A percentile compares a stretch with the other conserved stretches of the same genome.
Conservation (phyloP, 2,113 vertebrate genomes). For the Lampris incognitus region DNA sequence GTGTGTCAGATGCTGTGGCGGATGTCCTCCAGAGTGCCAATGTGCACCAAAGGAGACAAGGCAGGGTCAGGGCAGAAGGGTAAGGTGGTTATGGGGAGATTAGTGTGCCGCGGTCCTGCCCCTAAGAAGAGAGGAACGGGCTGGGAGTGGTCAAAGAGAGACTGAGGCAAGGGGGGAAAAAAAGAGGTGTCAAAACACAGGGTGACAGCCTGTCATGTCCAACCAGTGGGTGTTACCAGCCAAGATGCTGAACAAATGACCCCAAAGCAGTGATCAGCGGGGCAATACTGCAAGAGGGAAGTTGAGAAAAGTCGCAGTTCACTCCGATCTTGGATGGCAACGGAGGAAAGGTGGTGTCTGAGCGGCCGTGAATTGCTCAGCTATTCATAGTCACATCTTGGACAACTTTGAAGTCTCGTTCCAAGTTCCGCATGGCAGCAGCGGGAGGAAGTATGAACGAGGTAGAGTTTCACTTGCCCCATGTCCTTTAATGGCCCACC, state of each 20-base stretch:
- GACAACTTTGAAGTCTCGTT: conserved; percentile 60
- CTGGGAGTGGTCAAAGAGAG: conserved; percentile 7
- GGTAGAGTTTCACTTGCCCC: conserved; percentile 72
- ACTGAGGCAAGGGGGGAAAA: conserved; percentile 22
- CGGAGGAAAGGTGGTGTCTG: conserved; percentile 29
- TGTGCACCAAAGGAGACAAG: conserved; percentile 69
- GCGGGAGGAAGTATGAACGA: conserved; percentile 61
- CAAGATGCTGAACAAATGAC: conserved; percentile 20
- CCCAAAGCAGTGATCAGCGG: conserved; percentile 13
- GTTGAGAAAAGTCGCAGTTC: conserved; percentile 23
- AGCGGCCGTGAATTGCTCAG: conserved; percentile 27
- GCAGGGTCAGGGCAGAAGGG: conserved; percentile 68
- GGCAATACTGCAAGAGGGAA: conserved; percentile 19
- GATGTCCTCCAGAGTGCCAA: conserved; percentile 74
- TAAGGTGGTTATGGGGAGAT: conserved; percentile 60
- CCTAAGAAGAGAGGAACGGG: conserved; percentile 45
- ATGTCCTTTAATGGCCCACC: conserved; percentile 72
- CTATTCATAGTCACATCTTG: background rate
- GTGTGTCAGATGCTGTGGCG: conserved; percentile 78
- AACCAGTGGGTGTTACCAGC: conserved; percentile 25
- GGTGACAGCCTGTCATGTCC: conserved; percentile 67
- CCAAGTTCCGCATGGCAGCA: conserved; percentile 43
- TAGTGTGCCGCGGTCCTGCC: conserved; percentile 58
- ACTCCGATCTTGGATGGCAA: conserved; percentile 16
- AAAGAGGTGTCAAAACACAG: conserved; percentile 53